Conservation (phyloP, 2,113 vertebrate genomes). For the Chlorodrepanis virens region DNA sequence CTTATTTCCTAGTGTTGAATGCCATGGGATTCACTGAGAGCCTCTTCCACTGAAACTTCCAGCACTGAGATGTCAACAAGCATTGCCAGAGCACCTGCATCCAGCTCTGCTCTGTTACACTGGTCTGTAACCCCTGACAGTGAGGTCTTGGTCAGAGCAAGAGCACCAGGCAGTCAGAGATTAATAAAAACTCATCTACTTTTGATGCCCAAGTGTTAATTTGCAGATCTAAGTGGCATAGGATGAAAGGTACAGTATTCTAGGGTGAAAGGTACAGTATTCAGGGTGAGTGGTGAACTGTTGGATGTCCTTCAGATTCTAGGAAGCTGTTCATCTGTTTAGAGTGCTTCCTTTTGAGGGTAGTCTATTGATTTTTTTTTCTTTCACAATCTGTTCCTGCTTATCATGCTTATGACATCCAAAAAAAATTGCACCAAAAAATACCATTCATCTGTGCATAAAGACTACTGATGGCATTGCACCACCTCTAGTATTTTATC, state of each 20-base stretch:
- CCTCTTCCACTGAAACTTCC: not conserved
- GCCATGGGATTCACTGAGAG: not conserved
- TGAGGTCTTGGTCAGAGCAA: not conserved
- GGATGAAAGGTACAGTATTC: not conserved
- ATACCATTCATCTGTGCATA: not conserved
- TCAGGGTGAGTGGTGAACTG: not conserved
- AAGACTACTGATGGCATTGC: not conserved
- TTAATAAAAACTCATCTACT: not conserved
- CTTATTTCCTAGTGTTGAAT: not conserved
- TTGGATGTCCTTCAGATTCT: not conserved
- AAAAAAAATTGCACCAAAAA: not conserved
- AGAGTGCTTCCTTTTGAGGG: not conserved
- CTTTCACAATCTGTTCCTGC: not conserved
- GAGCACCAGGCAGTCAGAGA: not conserved
- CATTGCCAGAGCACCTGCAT: not conserved
- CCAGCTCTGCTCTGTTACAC: rapidly evolving
- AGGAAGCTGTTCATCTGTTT: not conserved
- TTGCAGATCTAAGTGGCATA: not conserved
- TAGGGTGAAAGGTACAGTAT: not conserved
- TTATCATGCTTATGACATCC: not conserved
- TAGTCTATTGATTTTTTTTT: not conserved
- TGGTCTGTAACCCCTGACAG: not conserved
- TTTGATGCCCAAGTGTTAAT: not conserved
- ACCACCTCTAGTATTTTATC: not conserved
- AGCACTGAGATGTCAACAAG: rapidly evolving